Percentiles rank a stretch among this genome's conserved stretches.
Conservation (phyloP, 1,140 invertebrate species). For the Platyura marginata region DNA sequence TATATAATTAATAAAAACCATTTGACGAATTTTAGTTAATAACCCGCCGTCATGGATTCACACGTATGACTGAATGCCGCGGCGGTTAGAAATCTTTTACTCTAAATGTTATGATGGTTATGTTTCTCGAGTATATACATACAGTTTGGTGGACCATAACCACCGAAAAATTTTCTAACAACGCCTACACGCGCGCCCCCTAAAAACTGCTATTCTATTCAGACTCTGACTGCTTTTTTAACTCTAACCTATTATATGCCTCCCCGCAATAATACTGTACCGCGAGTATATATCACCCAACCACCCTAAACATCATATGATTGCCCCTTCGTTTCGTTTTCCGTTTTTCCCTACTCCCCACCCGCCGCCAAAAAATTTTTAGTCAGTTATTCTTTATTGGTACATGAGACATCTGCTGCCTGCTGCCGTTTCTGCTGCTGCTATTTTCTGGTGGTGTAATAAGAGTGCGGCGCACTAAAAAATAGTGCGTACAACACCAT, state of each 20-base stretch:
- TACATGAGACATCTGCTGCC: constrained; percentile 1
- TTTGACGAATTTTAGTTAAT: too few relatives aligned
- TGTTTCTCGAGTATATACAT: neutral
- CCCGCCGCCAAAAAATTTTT: neutral
- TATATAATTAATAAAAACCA: too few relatives aligned
- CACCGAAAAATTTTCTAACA: constrained; percentile 2
- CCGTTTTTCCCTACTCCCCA: too few relatives aligned
- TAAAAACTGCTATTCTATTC: constrained; percentile 1
- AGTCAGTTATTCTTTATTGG: constrained; percentile 2
- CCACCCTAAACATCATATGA: neutral
- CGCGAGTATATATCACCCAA: neutral
- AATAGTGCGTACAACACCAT: neutral
- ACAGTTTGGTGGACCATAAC: neutral
- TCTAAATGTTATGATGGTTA: constrained; percentile 1
- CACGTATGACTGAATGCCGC: neutral
- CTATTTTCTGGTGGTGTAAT: neutral
- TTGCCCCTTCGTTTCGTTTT: constrained; percentile 1
- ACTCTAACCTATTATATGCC: neutral
- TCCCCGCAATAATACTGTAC: neutral
- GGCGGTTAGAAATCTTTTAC: constrained; percentile 2
- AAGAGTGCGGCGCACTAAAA: neutral
- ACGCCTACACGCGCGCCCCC: constrained; percentile 1
- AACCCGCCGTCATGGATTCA: constrained; percentile 2
- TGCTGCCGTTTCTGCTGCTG: neutral
- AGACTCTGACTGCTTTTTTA: neutral